These are phyloP conservation scores for Opisthograptis luteolata DNA, from an alignment of 2,888 invertebrate genomes.

Conservation along the genomic window DNA sequence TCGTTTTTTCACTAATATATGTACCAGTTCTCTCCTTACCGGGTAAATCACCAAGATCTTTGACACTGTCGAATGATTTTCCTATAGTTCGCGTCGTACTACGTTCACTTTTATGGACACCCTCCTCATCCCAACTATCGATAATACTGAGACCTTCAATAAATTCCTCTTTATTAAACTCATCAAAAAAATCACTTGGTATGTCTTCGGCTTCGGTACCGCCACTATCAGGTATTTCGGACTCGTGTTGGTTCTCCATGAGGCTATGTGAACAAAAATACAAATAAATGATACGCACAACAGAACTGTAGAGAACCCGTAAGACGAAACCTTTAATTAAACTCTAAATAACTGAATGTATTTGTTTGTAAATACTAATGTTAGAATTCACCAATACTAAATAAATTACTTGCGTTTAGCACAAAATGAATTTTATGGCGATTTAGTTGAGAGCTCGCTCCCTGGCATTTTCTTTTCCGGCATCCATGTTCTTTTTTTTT, in stretches of 20 bases:
- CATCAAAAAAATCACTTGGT: slow-evolving; percentile 79
- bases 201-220: slow-evolving; percentile 60
- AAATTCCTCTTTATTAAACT: slow-evolving; percentile 74
- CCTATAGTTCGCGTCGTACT: no score
- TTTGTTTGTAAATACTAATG: no score
- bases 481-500: no score
- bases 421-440: no score
- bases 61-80: slow-evolving; percentile 54
- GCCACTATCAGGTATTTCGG: slow-evolving; percentile 48
- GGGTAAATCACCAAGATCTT: slow-evolving; percentile 50
- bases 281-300: not conserved
- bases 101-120: slow-evolving; percentile 36
- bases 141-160: slow-evolving; percentile 77
- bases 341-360: no score
- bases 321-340: no score
- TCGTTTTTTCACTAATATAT: slow-evolving; percentile 31
- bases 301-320: not conserved
- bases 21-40: not conserved
- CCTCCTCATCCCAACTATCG: slow-evolving; percentile 72
- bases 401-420: no score
- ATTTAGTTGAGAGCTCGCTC: no score
- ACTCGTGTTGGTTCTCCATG: slow-evolving; percentile 26
- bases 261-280: not conserved
- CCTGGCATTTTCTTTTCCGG: no score
- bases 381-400: no score